A percentile compares a stretch with the other conserved stretches of the same genome.
These are phyloP conservation scores for Oriolus oriolus DNA, from an alignment of 2,113 vertebrate species.

Conservation along the genomic window DNA sequence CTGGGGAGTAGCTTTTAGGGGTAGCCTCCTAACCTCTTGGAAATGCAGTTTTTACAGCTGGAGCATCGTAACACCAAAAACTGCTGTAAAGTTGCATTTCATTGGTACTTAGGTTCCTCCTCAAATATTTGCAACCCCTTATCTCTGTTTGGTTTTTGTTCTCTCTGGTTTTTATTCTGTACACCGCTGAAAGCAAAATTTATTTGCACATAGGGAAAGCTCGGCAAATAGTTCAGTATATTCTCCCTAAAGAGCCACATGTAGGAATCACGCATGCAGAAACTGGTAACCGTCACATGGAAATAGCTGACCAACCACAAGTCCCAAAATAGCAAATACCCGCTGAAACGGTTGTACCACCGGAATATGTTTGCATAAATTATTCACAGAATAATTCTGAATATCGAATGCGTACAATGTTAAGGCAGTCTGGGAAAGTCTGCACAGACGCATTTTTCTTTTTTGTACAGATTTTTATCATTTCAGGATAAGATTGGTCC, in stretches of 20 bases:
- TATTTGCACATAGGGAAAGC: neutral
- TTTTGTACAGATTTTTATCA: neutral
- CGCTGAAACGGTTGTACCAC: neutral
- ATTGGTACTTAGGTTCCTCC: neutral
- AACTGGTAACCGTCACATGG: neutral
- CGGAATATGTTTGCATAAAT: conserved; percentile 15
- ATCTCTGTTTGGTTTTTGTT: neutral
- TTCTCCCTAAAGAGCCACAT: neutral
- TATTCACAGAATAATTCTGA: conserved; percentile 25
- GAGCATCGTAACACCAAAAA: neutral
- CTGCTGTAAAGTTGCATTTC: neutral
- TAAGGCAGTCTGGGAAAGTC: neutral
- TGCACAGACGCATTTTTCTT: neutral
- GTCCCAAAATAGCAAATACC: neutral
- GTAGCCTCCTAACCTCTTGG: neutral
- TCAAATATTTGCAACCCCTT: neutral
- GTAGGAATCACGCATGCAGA: neutral
- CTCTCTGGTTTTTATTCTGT: neutral
- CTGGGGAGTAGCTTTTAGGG: neutral
- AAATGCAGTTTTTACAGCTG: neutral
- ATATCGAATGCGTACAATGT: neutral
- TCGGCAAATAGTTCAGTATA: neutral
- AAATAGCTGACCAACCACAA: neutral
- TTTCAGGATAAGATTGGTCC: neutral
- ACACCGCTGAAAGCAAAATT: neutral